Conservation (phyloP, 53 echinoderm and acorn worm genomes). For the Arbacia lixula region DNA sequence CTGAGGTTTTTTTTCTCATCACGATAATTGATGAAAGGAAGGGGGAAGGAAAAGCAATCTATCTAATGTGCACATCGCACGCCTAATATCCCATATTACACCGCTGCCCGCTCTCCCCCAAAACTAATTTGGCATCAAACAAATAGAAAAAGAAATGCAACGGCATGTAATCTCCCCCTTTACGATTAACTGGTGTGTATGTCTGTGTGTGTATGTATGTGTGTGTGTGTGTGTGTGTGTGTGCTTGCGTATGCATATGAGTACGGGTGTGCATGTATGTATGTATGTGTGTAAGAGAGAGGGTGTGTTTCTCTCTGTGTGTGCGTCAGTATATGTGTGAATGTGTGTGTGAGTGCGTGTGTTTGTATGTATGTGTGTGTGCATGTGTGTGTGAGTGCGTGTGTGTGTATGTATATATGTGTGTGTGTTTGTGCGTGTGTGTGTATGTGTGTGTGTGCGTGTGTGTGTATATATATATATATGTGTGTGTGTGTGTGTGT, state of each 20-base stretch:
- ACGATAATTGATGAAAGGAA: constrained; percentile 55
- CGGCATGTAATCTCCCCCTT: constrained; percentile 3
- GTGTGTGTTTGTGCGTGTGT: not conserved
- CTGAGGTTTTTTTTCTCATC: constrained; percentile 45
- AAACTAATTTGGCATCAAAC: constrained; percentile 57
- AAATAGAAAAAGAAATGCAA: constrained; percentile 25
- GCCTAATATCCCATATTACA: constrained; percentile 52
- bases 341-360: not conserved
- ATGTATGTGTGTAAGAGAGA: too few species aligned
- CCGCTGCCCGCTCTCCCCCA: constrained; percentile 43
- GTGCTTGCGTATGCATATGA: not conserved
- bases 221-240: constrained; percentile 20
- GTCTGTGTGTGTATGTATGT: not conserved
- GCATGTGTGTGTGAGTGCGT: constrained; percentile 10
- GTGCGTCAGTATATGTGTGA: not conserved
- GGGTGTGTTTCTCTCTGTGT: too few species aligned
- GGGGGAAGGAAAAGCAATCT: constrained; percentile 45
- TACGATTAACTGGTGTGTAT: not conserved
- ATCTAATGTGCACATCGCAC: constrained; percentile 58
- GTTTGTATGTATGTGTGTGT: not conserved
- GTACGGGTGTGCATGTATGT: not conserved
- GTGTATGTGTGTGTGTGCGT: constrained; percentile 32
- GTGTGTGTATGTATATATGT: constrained; percentile 6
- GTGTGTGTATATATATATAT: not conserved
- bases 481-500: constrained; percentile 6